Evolutionary conservation across 2,888 invertebrate genomes (phyloP).

Genomic region (Alcis repandata): DNA sequence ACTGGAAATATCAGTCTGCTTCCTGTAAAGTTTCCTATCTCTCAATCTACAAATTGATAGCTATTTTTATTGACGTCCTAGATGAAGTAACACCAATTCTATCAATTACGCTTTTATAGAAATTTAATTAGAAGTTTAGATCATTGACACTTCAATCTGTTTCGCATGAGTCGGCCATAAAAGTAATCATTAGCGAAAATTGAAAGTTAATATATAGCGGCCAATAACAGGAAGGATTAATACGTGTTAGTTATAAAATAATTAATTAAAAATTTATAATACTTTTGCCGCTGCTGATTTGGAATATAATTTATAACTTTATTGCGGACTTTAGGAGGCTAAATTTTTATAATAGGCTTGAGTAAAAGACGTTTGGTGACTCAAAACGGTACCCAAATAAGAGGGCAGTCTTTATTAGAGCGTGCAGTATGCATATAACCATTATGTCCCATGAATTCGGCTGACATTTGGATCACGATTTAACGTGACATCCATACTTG

Average conservation of each 20-base stretch:
- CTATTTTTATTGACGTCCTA: constrained; percentile 10
- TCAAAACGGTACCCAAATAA: constrained; percentile 44
- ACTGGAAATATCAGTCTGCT: constrained; percentile 15
- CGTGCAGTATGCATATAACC: constrained; percentile 49
- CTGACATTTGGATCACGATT: constrained; percentile 55
- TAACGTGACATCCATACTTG: constrained; percentile 35
- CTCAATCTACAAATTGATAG: constrained; percentile 1
- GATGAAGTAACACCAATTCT: constrained; percentile 16
- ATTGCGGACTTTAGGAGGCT: neutral
- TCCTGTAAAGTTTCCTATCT: constrained; percentile 19
- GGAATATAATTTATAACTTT: constrained; percentile 11
- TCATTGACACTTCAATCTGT: constrained; percentile 13
- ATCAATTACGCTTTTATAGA: constrained; percentile 8
- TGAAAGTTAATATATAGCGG: constrained; percentile 23
- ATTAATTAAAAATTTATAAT: no score
- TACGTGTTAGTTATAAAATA: constrained; percentile 7
- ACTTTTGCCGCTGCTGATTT: constrained; percentile 12
- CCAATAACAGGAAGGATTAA: constrained; percentile 7
- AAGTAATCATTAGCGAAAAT: constrained; percentile 19
- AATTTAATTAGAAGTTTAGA: constrained; percentile 4
- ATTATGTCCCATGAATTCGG: constrained; percentile 53
- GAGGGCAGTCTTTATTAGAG: constrained; percentile 53
- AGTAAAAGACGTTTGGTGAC: constrained; percentile 33
- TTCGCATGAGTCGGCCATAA: constrained; percentile 9
- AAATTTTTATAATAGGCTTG: neutral